A percentile compares a stretch with the other conserved stretches of the same genome.
phyloP scores from a whole-genome alignment of 1,140 invertebrate species.

The Papilio aristodemus region DNA sequence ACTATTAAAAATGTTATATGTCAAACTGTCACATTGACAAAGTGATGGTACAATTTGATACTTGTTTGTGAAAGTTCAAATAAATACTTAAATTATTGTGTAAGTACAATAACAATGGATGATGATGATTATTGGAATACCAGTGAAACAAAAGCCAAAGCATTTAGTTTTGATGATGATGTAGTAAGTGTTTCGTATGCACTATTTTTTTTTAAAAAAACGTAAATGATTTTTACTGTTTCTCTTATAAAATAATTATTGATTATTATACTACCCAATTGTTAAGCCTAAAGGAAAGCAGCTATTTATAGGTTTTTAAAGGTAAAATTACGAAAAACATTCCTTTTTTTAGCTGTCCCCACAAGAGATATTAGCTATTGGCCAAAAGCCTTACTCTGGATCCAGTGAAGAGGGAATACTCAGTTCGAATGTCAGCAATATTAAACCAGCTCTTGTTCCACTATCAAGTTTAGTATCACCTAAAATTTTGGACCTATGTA shows the following conservation, averaged over 20 bases:
- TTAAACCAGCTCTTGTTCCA: slow-evolving; percentile 55
- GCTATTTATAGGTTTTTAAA: too few species aligned
- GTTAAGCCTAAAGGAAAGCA: too few species aligned
- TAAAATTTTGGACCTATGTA: slow-evolving; percentile 68
- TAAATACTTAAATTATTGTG: too few species aligned
- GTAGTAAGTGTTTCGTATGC: slow-evolving; percentile 46
- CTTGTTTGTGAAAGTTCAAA: too few species aligned
- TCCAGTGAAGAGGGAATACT: slow-evolving; percentile 53
- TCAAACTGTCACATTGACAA: too few species aligned
- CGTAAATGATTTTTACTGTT: slow-evolving; percentile 2
- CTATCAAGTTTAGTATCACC: slow-evolving; percentile 60
- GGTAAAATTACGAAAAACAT: too few species aligned
- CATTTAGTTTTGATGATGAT: slow-evolving; percentile 73
- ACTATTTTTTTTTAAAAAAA: neutral
- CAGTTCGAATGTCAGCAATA: slow-evolving; percentile 45
- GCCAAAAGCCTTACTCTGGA: slow-evolving; percentile 57
- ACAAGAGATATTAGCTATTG: slow-evolving; percentile 71
- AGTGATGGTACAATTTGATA: too few species aligned
- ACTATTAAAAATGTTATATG: too few species aligned
- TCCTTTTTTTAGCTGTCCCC: slow-evolving; percentile 58
- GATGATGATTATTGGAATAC: slow-evolving; percentile 76
- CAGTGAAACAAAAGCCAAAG: slow-evolving; percentile 69
- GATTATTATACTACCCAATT: too few species aligned
- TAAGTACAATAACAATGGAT: slow-evolving; percentile 48
- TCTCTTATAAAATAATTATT: neutral